These are phyloP conservation scores for Oncorhynchus gorbuscha DNA, from an alignment of 2,113 vertebrate genomes.

Conservation along the genomic window DNA sequence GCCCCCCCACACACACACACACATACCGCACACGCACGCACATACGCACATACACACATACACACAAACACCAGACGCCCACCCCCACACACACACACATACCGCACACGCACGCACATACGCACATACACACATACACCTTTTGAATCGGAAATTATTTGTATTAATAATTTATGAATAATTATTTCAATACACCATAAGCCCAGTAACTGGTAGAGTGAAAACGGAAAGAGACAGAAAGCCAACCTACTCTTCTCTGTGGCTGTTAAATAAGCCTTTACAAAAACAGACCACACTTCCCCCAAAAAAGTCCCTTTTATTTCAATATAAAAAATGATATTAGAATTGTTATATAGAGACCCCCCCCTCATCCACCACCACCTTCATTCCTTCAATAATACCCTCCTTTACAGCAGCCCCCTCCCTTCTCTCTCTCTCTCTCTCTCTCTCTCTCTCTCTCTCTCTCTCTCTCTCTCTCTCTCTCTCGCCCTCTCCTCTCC, in stretches of 20 bases:
- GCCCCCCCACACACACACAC: no score
- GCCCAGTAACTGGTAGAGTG: neutral
- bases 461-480: slow-evolving; percentile 20
- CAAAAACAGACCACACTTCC: slow-evolving; percentile 37
- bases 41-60: no score
- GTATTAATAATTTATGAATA: no score
- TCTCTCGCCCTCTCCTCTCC: slow-evolving; percentile 17
- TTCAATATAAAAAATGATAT: slow-evolving; percentile 52
- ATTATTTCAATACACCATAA: no score
- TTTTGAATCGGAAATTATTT: neutral
- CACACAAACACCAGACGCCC: no score
- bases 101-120: no score
- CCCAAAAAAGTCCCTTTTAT: slow-evolving; percentile 41
- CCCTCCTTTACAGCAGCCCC: slow-evolving; percentile 37
- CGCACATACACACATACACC: neutral
- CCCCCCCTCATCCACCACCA: slow-evolving; percentile 20
- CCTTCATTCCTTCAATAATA: slow-evolving; percentile 34
- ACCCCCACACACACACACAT: neutral
- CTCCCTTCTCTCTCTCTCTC: slow-evolving; percentile 8
- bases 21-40: no score
- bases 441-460: neutral
- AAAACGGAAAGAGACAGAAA: neutral
- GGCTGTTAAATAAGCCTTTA: slow-evolving; percentile 35
- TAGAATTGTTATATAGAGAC: slow-evolving; percentile 38
- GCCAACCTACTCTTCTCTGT: neutral